These are phyloP conservation scores for Lepidocyrtinus sp. DNA, from an alignment of 2,888 invertebrate species.

Conservation along the genomic window DNA sequence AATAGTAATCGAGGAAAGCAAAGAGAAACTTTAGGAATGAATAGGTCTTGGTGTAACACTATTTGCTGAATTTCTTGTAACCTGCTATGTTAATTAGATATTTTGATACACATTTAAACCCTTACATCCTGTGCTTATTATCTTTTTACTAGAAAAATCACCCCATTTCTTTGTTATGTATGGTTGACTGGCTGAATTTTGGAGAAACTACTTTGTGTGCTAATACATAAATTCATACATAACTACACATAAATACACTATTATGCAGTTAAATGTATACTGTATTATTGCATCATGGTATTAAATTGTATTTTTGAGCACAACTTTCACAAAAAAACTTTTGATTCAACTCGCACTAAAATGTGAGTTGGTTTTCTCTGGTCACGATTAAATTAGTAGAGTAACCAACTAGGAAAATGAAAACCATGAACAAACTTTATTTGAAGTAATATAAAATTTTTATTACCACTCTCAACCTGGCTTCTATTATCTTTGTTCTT, in stretches of 20 bases:
- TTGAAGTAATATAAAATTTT: conserved; percentile 16
- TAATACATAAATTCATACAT: background rate
- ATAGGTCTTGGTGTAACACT: background rate
- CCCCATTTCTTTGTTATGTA: background rate
- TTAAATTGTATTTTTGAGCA: too few relatives aligned
- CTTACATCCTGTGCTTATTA: too few relatives aligned
- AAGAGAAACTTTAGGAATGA: background rate
- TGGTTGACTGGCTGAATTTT: too few relatives aligned
- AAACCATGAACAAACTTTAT: background rate
- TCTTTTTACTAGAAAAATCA: background rate
- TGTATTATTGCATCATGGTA: background rate
- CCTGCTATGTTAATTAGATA: conserved; percentile 5
- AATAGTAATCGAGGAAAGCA: background rate
- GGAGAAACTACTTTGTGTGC: too few relatives aligned
- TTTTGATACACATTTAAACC: too few relatives aligned
- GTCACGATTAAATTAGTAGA: background rate
- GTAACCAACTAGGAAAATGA: background rate
- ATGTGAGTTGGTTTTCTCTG: background rate
- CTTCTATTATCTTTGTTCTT: too few relatives aligned
- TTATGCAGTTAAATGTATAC: conserved; percentile 11
- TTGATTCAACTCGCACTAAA: background rate
- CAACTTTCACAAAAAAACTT: background rate
- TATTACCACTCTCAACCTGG: too few relatives aligned
- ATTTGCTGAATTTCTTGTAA: background rate
- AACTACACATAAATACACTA: background rate